Percentiles rank a stretch among this genome's conserved stretches.
Evolutionary conservation across 2,888 invertebrate species (phyloP).

Genomic region (Drosophila vallismaia): DNA sequence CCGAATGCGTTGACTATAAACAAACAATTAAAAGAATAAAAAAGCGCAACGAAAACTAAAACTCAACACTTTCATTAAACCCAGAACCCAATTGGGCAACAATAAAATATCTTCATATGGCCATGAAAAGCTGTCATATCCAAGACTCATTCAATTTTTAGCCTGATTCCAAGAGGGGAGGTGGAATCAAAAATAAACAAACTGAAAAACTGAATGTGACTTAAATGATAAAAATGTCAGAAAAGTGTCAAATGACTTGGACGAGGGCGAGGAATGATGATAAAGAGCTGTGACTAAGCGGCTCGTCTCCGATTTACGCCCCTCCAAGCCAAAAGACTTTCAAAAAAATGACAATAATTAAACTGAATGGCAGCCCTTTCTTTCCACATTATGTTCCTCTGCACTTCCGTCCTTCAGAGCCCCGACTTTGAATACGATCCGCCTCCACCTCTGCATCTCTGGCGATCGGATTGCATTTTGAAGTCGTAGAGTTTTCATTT

Average conservation of each 20-base stretch:
- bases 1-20: slow-evolving; percentile 69
- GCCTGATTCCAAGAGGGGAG: slow-evolving; percentile 7
- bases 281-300: slow-evolving; percentile 74
- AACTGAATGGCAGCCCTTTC: slow-evolving; percentile 64
- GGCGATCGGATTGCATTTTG: slow-evolving; percentile 60
- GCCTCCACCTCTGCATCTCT: slow-evolving; percentile 19
- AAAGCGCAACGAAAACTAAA: slow-evolving; percentile 70
- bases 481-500: slow-evolving; percentile 20
- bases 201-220: slow-evolving; percentile 59
- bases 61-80: slow-evolving; percentile 77
- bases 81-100: slow-evolving; percentile 66
- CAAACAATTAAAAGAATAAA: slow-evolving; percentile 70
- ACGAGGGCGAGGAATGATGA: slow-evolving; percentile 76
- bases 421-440: background rate
- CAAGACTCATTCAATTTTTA: slow-evolving; percentile 9
- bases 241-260: slow-evolving; percentile 72
- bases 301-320: slow-evolving; percentile 36
- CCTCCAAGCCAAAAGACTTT: slow-evolving; percentile 9
- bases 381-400: slow-evolving; percentile 16
- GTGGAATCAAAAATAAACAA: slow-evolving; percentile 52
- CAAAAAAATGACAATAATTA: slow-evolving; percentile 74
- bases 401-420: slow-evolving; percentile 32
- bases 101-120: slow-evolving; percentile 67
- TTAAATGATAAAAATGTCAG: slow-evolving; percentile 76
- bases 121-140: slow-evolving; percentile 61